Base-by-base conservation (phyloP, 2,113 vertebrate genomes). In the Nymphicus hollandicus region DNA sequence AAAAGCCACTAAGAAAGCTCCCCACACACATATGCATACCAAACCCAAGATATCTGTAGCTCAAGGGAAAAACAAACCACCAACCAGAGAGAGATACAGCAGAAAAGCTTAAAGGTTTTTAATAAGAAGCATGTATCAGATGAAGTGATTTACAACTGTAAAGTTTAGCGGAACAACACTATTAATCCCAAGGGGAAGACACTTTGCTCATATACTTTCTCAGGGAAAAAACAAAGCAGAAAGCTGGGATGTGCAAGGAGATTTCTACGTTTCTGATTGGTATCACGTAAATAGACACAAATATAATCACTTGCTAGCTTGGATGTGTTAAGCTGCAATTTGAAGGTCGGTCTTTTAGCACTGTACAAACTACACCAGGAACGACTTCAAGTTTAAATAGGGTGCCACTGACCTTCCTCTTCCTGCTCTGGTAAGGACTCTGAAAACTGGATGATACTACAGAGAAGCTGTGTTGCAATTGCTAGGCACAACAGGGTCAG, bases 401-500 rank as follows among this genome's bases (percentile, higher is more conserved):
- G 47, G 55, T 91, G 46, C 68, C 73, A 72, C n/a, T 74, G 86
- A 86, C 64, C n/a, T 95, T 86, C 84, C 61, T 41, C 77, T 94
- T 95, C 93, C 89, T 49, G 87, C 78, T n/a, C 64, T 10, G 52
- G 31, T 81, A 29, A 72, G 89, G 71, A 31, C 72, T 61, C 68
- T 24, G 25, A 86, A 88, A 96, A 91, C 17, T 73, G 86, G 88
- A 92, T 27, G 44, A 56, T 53, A 68, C 76, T 74, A 56, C 85
- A 86, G 12, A 84, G 49, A 87, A 88, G 61, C 22, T 66, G 74
- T 94, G 94, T 91, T 92, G 95, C 84, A 96, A 95, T 63, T 46
- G 66, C 47, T 66, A 87, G 58, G 91, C 91, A 80, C 66, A 86
- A 23, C 78, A 93, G 91, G 97, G 95, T 97, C 97, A 97, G 53